A percentile compares a stretch with the other conserved stretches of the same genome.
Evolutionary conservation across 2,113 vertebrate species (phyloP).

Genomic region (Nipponia nippon): DNA sequence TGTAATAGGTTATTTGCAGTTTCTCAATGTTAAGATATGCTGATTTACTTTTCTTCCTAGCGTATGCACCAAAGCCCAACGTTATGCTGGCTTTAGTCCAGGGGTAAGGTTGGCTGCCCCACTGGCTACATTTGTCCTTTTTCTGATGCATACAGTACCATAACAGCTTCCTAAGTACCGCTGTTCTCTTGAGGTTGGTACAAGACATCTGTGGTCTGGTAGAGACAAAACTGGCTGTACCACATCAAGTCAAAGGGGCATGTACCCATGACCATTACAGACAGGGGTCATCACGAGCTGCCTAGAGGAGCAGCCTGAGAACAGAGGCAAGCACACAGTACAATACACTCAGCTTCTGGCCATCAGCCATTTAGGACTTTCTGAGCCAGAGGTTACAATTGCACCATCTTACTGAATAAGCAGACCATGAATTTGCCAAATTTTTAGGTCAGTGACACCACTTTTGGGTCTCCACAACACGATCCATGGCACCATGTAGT

Average conservation of each 20-base stretch:
- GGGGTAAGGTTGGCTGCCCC: not conserved
- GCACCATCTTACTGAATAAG: not conserved
- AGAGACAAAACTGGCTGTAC: not conserved
- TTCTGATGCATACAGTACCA: not conserved
- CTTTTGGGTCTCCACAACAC: not conserved
- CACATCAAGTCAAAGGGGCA: not conserved
- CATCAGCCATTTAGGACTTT: not conserved
- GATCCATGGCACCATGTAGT: not conserved
- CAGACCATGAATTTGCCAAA: not conserved
- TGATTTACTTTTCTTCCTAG: not conserved
- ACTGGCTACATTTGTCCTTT: not conserved
- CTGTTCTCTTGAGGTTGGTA: not conserved
- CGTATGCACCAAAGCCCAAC: not conserved
- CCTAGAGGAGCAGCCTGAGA: not conserved
- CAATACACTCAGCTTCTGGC: not conserved
- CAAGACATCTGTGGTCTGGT: not conserved
- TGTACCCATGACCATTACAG: accelerated
- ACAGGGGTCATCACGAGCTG: not conserved
- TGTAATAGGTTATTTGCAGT: not conserved
- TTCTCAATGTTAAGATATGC: not conserved
- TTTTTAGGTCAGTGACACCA: not conserved
- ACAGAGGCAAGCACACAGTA: not conserved
- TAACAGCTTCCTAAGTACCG: not conserved
- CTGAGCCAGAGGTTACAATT: not conserved
- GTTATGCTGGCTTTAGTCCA: not conserved